Percentiles rank a stretch among this genome's conserved stretches.
Evolutionary conservation across 2,797 vertebrate species (phyloP).

Genomic region (Etheostoma nigrum): DNA sequence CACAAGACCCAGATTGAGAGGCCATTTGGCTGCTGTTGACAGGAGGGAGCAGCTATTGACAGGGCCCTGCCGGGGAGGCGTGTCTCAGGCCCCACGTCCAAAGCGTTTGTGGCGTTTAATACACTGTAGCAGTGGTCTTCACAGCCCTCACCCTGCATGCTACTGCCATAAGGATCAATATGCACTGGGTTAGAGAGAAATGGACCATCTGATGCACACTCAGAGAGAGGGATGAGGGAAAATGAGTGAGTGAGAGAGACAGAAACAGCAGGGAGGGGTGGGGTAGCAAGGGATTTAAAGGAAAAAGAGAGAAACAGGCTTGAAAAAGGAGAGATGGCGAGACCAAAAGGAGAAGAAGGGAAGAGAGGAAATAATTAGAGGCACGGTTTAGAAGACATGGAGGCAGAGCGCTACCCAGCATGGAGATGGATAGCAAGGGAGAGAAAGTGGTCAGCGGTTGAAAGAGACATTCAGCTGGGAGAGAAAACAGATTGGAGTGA

Average conservation of each 20-base stretch:
- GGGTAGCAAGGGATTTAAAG: slow-evolving; percentile 60
- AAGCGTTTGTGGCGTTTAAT: slow-evolving; percentile 89
- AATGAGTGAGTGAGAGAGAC: slow-evolving; percentile 53
- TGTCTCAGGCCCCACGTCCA: slow-evolving; percentile 83
- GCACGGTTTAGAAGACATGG: slow-evolving; percentile 72
- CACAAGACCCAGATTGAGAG: slow-evolving; percentile 82
- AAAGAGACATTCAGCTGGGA: slow-evolving; percentile 80
- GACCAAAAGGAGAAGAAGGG: slow-evolving; percentile 54
- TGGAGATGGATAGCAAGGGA: slow-evolving; percentile 60
- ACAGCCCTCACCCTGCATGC: slow-evolving; percentile 77
- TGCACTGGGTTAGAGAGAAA: slow-evolving; percentile 84
- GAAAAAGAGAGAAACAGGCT: slow-evolving; percentile 48
- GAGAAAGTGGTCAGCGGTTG: slow-evolving; percentile 75
- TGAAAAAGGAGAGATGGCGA: slow-evolving; percentile 54
- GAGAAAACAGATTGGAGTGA: slow-evolving; percentile 79
- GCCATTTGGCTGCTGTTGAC: slow-evolving; percentile 87
- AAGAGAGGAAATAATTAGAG: slow-evolving; percentile 74
- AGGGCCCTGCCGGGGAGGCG: slow-evolving; percentile 82
- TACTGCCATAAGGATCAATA: slow-evolving; percentile 84
- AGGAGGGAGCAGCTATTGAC: slow-evolving; percentile 86
- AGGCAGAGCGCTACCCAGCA: slow-evolving; percentile 55
- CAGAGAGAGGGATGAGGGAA: slow-evolving; percentile 68
- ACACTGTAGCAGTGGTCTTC: slow-evolving; percentile 85
- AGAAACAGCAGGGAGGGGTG: slow-evolving; percentile 64
- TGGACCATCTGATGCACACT: slow-evolving; percentile 84